Evolutionary conservation across 2,113 vertebrate genomes (phyloP).

Genomic region (Myanophis thanlyinensis): DNA sequence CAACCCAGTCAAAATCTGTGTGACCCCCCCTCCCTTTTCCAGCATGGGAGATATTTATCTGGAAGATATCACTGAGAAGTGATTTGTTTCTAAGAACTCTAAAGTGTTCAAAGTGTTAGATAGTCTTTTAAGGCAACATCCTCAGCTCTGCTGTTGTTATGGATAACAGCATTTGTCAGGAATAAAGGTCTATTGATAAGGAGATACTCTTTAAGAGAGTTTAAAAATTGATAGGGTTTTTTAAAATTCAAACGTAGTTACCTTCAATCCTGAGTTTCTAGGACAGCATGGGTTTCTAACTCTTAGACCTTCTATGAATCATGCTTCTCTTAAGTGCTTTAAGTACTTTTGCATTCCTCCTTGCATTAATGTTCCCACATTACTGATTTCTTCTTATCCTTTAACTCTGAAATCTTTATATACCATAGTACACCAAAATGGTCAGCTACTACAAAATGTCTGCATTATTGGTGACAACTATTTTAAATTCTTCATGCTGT

Average conservation of each 20-base stretch:
- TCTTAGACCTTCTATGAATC: neutral
- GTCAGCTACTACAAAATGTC: neutral
- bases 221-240: neutral
- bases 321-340: neutral
- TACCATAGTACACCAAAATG: neutral
- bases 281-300: neutral
- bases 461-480: neutral
- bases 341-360: neutral
- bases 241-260: neutral
- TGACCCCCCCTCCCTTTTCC: neutral
- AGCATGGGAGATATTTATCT: neutral
- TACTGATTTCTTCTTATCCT: neutral
- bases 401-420: neutral
- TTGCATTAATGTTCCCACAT: neutral
- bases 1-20: neutral
- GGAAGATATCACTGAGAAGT: neutral
- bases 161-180: neutral
- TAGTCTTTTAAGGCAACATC: neutral
- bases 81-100: neutral
- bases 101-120: neutral
- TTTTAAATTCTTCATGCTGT: neutral
- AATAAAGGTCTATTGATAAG: neutral
- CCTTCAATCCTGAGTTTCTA: neutral
- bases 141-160: neutral
- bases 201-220: neutral